Conservation (phyloP, 2,113 vertebrate species). For the Vidua chalybeata region DNA sequence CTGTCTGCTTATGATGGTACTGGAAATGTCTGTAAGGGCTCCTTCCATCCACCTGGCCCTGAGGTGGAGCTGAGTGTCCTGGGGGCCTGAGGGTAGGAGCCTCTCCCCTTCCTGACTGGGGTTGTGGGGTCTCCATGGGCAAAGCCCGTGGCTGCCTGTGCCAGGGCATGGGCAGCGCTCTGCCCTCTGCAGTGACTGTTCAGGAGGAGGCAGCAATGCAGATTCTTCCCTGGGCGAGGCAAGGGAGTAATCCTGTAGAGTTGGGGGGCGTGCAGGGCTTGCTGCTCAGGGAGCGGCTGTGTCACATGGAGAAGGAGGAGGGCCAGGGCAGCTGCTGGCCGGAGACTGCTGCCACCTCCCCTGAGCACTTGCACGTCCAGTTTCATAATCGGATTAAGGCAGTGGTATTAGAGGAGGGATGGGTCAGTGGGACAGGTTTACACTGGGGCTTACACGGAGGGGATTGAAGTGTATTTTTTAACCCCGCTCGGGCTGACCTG, state of each 20-base stretch:
- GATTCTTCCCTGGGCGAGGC: fast-evolving
- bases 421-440: constrained; percentile 72
- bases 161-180: not conserved
- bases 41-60: not conserved
- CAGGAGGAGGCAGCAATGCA: not conserved
- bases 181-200: not conserved
- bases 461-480: constrained; percentile 61
- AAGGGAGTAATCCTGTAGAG: not conserved
- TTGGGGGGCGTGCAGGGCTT: fast-evolving
- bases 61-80: not conserved
- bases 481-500: constrained; percentile 30
- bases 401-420: constrained; percentile 66
- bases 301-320: not conserved
- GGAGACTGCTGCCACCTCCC: constrained; percentile 19
- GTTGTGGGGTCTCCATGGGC: not conserved
- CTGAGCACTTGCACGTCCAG: constrained; percentile 66
- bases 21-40: not conserved
- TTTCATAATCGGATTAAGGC: constrained; percentile 72
- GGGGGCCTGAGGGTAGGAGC: not conserved
- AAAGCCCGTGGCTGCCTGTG: not conserved
- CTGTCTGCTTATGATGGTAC: not conserved
- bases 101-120: not conserved
- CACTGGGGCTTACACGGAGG: constrained; percentile 40
- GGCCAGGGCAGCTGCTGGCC: constrained; percentile 28
- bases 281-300: not conserved